These are phyloP conservation scores for cat (Felis catus) DNA, from an alignment of 2,113 vertebrate species.

Conservation along the genomic window F.catus_Fca126_mat1.0 CM031416.1:68053501-68054000, in stretches of 20 bases:
- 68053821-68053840: background rate
- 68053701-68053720: slow-evolving; percentile 33
- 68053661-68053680: background rate
- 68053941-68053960: background rate
- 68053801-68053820: background rate
- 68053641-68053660: background rate
- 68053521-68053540: background rate
- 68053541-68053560: background rate
- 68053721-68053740: slow-evolving; percentile 8
- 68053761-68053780: background rate
- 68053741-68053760: background rate
- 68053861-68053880: background rate
- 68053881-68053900: background rate
- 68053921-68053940: background rate
- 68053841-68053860: background rate
- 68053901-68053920: background rate
- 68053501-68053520: background rate
- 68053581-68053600: background rate
- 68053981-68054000: background rate
- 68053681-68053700: background rate
- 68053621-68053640: background rate
- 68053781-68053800: background rate
- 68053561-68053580: background rate
- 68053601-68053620: background rate
- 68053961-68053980: background rate